phyloP scores from a whole-genome alignment of 2,113 vertebrate genomes.

The Cavia aperea region DNA sequence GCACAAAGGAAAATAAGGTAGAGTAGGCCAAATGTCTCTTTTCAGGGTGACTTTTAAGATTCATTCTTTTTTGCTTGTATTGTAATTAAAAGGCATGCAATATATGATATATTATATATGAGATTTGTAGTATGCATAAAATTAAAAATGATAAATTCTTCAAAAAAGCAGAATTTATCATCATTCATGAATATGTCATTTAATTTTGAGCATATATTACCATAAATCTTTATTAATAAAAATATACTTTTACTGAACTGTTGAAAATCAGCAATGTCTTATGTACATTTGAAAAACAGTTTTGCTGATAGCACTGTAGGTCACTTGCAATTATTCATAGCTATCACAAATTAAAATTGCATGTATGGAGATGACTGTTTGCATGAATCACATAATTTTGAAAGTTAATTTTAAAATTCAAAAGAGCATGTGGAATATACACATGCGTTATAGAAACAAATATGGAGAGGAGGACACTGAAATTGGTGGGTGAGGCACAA shows the following conservation, averaged over 20 bases:
- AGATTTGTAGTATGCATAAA: neutral
- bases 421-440: neutral
- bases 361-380: neutral
- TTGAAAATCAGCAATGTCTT: neutral
- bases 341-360: neutral
- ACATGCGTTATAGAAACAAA: neutral
- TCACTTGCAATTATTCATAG: neutral
- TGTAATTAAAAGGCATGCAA: neutral
- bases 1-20: neutral
- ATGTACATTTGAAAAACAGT: neutral
- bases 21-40: neutral
- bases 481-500: neutral
- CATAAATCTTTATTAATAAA: neutral
- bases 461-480: fast-evolving
- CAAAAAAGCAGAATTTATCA: neutral
- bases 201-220: neutral
- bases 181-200: neutral
- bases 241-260: neutral
- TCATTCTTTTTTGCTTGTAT: neutral
- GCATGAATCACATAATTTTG: neutral
- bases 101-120: neutral
- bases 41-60: neutral
- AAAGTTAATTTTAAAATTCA: neutral
- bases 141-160: neutral
- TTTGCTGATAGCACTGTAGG: neutral